Evolutionary conservation across 2,113 vertebrate genomes (phyloP), one percentile per base, ranked within the genome.

Genomic region (Siniperca chuatsi): DNA sequence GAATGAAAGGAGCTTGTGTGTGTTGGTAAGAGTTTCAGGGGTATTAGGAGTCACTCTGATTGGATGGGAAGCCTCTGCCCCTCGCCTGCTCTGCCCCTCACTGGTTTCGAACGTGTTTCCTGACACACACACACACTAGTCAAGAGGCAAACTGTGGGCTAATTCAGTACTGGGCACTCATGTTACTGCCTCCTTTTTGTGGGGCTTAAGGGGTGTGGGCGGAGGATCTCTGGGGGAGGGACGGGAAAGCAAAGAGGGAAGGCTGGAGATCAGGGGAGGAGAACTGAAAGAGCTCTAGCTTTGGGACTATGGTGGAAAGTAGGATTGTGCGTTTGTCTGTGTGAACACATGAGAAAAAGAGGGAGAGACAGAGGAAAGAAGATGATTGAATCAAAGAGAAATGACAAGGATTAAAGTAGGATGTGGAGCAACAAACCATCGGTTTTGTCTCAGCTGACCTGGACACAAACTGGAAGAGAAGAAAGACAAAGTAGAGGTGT

Each of bases 81-180:
- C 76, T 61, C 35, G 3, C 9, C 37, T 78, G 55, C 25, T 60
- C 72, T 48, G n/a, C 16, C 54, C 35, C 65, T 62, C 65, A 33
- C 73, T 64, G 33, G 54, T 60, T 65, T 75, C 46, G n/a, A 66
- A 85, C 2, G 8, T 78, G 62, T 60, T 75, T 67, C 65, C 58
- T 71, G 25, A n/a, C 69, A 76, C 73, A 78, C 82, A 52, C 83
- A 75, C 69, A 55, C 60, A 48, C 29, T 37, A 72, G 75, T 81
- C 73, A 69, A 84, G 82, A 93, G 79, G 67, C 67, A 89, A 68
- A 88, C 87, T 82, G 87, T 76, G 80, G 75, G 85, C 91, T 93
- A 94, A 95, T 92, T 95, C 88, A 89, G 95, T 87, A 78, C 84
- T 33, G 72, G 64, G 55, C 78, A 91, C 92, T 94, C 93, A 73